Base-by-base conservation (phyloP, 2,797 vertebrate genomes). In the Hypotaenidia philippensis region DNA sequence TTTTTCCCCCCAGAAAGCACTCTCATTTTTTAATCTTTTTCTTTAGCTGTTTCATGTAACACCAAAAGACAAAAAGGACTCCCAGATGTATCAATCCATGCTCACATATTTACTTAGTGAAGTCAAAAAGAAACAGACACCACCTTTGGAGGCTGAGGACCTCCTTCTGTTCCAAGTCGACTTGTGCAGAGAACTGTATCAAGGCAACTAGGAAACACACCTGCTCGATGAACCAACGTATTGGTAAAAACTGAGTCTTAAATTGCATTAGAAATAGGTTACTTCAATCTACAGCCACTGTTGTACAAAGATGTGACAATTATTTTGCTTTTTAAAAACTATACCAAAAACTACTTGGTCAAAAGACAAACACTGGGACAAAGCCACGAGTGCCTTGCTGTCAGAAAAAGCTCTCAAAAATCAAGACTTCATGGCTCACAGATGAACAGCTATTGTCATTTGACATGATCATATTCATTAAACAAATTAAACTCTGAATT, bases 401-500 rank as follows among this genome's bases (percentile, higher is more conserved):
- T 27, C 70, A 31, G 3, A 38, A 38, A 83, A 64, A 44, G 1
- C n/a, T 56, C n/a, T 71, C 26, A 14, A 76, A 75, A 89, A 61
- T 38, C 66, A 77, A 63, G 68, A 32, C n/a, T 52, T 3, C 13
- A 8, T 5, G 11, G 69, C 29, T 78, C 61, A 74, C 41, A 71
- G 86, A 90, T 53, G 26, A 96, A 10, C 27, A 21, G 25, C 49
- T 71, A 57, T 10, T 83, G 56, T 61, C 49, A 66, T 66, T 92
- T 64, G 13, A 72, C n/a, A 71, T 50, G 20, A 75, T 68, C 36
- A 32, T 44, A 64, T 74, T 85, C 38, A 78, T 85, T 60, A 50
- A 50, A 41, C 32, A 93, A 92, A 93, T 93, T 80, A 61, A 81
- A 87, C 83, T 91, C 29, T 55, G 68, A 83, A 71, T 68, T 8